A percentile compares a stretch with the other conserved stretches of the same genome.
Conservation (phyloP, 1,140 invertebrate genomes). For the Cydia splendana region DNA sequence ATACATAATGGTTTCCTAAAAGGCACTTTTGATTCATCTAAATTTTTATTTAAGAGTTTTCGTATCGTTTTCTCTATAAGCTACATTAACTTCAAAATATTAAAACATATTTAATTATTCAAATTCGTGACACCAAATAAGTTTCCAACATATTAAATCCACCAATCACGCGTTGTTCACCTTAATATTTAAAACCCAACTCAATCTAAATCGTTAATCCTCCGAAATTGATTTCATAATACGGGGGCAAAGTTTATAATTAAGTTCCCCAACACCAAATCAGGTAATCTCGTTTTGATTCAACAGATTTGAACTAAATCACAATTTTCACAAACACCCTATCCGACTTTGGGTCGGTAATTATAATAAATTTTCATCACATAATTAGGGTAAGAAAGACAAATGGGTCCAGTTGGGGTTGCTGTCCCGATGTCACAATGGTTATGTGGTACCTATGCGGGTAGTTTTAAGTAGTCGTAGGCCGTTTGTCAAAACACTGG, state of each 20-base stretch:
- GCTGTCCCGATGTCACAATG: conserved; percentile 30
- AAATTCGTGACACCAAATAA: not conserved
- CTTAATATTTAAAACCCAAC: conserved; percentile 27
- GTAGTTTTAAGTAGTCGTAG: conserved; percentile 19
- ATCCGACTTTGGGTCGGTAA: conserved; percentile 40
- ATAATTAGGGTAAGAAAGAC: conserved; percentile 65
- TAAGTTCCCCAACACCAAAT: conserved; percentile 22
- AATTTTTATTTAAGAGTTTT: too few species aligned
- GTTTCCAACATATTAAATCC: conserved; percentile 10
- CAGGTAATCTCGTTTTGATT: conserved; percentile 34
- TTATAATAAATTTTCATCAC: conserved; percentile 64
- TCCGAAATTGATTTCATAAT: conserved; percentile 28
- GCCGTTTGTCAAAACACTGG: not conserved
- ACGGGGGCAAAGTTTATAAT: conserved; percentile 23
- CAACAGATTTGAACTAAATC: conserved; percentile 36
- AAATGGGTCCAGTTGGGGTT: conserved; percentile 47
- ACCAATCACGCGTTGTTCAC: conserved; percentile 9
- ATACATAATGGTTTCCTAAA: too few species aligned
- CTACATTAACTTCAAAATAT: too few species aligned
- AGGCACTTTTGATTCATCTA: too few species aligned
- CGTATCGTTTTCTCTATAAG: too few species aligned
- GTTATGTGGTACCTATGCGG: conserved; percentile 26
- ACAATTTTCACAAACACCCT: conserved; percentile 37
- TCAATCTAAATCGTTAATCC: conserved; percentile 30
- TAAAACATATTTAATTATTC: not conserved